Evolutionary conservation across 2,113 vertebrate genomes (phyloP).

Genomic region (Otolemur garnettii): DNA sequence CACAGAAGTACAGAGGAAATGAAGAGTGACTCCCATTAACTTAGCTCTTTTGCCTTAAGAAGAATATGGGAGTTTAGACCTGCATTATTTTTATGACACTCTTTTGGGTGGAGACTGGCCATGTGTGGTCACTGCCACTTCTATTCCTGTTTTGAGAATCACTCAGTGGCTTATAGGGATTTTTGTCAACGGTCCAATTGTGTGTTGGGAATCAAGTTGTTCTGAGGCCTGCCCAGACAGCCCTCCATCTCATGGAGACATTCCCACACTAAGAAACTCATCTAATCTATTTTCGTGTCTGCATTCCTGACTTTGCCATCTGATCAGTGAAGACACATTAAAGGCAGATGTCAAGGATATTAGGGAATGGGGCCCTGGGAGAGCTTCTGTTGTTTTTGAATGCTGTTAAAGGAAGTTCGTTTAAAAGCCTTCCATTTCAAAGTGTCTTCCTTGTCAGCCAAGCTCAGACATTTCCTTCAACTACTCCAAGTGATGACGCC

Average conservation of each 20-base stretch:
- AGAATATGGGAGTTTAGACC: conserved; percentile 1
- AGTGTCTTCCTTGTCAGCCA: neutral
- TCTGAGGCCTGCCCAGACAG: conserved; percentile 22
- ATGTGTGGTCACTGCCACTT: neutral
- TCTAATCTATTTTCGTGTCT: conserved; percentile 68
- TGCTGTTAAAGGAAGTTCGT: neutral
- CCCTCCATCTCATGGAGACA: conserved; percentile 59
- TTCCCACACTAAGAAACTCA: conserved; percentile 59
- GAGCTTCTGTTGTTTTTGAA: neutral
- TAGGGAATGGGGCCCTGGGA: neutral
- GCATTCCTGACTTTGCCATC: conserved; percentile 69
- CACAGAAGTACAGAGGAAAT: neutral
- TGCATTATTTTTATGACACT: neutral
- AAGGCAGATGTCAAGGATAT: neutral
- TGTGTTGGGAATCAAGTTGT: conserved; percentile 66
- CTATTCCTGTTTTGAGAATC: neutral
- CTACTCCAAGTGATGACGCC: neutral
- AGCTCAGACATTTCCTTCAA: neutral
- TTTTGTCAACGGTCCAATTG: conserved; percentile 80
- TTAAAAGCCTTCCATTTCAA: neutral
- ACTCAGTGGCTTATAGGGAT: neutral
- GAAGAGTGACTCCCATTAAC: neutral
- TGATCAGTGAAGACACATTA: conserved; percentile 53
- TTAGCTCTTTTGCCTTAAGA: conserved; percentile 38
- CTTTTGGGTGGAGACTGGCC: neutral